Conservation (phyloP, 2,113 vertebrate species). For the Lagenorhynchus albirostris region DNA sequence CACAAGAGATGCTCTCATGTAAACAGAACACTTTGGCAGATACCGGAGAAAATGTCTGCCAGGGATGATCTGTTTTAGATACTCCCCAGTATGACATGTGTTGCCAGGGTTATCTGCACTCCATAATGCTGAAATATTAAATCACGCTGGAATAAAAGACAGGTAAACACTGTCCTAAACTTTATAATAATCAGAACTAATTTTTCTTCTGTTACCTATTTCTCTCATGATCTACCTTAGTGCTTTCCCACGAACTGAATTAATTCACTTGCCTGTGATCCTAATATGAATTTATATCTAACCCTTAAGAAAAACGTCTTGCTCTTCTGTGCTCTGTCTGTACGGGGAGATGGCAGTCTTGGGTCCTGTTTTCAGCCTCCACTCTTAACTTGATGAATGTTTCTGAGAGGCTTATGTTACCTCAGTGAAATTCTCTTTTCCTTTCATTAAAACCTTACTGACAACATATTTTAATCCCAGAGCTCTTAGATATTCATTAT, state of each 20-base stretch:
- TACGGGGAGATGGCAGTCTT: background rate
- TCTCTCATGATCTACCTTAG: background rate
- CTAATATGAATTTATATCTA: background rate
- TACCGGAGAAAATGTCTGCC: background rate
- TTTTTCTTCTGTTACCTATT: background rate
- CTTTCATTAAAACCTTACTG: constrained; percentile 25
- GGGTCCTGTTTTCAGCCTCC: background rate
- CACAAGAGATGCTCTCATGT: background rate
- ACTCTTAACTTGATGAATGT: background rate
- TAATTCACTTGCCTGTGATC: background rate
- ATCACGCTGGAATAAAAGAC: background rate
- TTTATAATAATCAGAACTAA: background rate
- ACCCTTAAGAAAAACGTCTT: background rate
- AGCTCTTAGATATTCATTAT: constrained; percentile 34
- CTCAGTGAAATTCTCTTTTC: background rate
- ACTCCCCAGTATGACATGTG: background rate
- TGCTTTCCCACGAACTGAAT: background rate
- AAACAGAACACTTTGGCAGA: background rate
- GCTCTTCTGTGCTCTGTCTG: background rate
- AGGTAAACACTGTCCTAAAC: background rate
- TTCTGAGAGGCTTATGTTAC: background rate
- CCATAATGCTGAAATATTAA: background rate
- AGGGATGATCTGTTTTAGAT: background rate
- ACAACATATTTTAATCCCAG: constrained; percentile 25
- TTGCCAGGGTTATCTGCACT: background rate